These are phyloP conservation scores for Stegodyphus dumicola DNA, from an alignment of 1,140 invertebrate genomes.

Conservation along the genomic window DNA sequence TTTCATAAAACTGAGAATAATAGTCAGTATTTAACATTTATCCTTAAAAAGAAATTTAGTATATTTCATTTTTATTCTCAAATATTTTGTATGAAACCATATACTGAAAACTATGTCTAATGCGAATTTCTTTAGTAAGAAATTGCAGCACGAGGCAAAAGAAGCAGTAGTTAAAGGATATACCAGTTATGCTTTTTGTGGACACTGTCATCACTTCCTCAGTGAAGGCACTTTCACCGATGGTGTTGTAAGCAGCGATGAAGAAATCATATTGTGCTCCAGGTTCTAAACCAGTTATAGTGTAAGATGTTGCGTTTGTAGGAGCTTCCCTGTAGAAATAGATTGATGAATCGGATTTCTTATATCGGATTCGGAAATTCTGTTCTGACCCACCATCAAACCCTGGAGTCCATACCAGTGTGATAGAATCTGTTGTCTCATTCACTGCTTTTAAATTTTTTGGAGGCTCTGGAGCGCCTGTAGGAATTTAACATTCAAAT, in stretches of 20 bases:
- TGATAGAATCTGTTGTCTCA: slow-evolving; percentile 85
- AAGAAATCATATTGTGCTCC: slow-evolving; percentile 89
- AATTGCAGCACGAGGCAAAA: too few species aligned
- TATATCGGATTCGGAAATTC: slow-evolving; percentile 83
- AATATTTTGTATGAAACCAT: too few species aligned
- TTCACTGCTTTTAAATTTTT: slow-evolving; percentile 80
- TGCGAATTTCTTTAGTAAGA: too few species aligned
- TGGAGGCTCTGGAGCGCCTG: slow-evolving; percentile 83
- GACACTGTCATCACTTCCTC: slow-evolving; percentile 36
- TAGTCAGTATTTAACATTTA: too few species aligned
- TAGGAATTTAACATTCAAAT: background rate
- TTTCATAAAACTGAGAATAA: too few species aligned
- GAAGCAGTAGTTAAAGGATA: too few species aligned
- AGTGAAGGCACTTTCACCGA: slow-evolving; percentile 82
- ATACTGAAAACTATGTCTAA: too few species aligned
- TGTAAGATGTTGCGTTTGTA: slow-evolving; percentile 77
- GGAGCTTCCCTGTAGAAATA: slow-evolving; percentile 77
- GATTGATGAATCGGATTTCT: slow-evolving; percentile 64
- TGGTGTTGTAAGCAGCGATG: slow-evolving; percentile 85
- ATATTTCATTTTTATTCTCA: too few species aligned
- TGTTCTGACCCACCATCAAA: slow-evolving; percentile 93
- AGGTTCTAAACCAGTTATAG: slow-evolving; percentile 79
- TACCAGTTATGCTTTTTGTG: slow-evolving; percentile 48
- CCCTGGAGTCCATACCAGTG: slow-evolving; percentile 89
- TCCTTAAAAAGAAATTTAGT: too few species aligned